Conservation (phyloP, 2,113 vertebrate genomes). For the Pipa parva region DNA sequence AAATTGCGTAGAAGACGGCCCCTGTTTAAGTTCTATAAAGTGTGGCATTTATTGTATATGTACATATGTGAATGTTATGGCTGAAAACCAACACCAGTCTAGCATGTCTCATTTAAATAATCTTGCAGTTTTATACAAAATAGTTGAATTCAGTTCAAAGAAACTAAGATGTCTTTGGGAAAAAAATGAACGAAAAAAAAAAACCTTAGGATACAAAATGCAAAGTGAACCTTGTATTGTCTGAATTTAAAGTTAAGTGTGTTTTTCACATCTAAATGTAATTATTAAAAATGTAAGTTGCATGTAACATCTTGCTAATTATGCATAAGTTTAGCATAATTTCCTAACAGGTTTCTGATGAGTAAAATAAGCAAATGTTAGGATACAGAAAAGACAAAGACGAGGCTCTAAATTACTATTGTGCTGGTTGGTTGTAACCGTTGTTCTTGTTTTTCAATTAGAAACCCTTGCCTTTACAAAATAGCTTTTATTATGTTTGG, state of each 20-base stretch:
- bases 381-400: conserved; percentile 53
- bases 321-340: conserved; percentile 52
- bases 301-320: conserved; percentile 56
- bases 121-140: no score
- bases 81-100: no score
- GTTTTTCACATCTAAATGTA: conserved; percentile 45
- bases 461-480: conserved; percentile 41
- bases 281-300: conserved; percentile 53
- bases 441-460: conserved; percentile 52
- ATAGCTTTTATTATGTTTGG: conserved; percentile 48
- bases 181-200: no score
- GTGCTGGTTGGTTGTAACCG: conserved; percentile 47
- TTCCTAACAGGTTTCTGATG: conserved; percentile 54
- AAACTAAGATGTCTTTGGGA: no score
- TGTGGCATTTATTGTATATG: no score
- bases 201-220: no score
- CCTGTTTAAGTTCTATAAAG: no score
- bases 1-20: no score
- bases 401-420: conserved; percentile 41
- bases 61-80: no score
- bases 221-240: no score
- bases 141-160: no score
- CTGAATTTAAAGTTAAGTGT: background rate
- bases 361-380: conserved; percentile 64
- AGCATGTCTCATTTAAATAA: no score